phyloP scores from a whole-genome alignment of 2,888 invertebrate species.

The Harpagoxenus sublaevis region DNA sequence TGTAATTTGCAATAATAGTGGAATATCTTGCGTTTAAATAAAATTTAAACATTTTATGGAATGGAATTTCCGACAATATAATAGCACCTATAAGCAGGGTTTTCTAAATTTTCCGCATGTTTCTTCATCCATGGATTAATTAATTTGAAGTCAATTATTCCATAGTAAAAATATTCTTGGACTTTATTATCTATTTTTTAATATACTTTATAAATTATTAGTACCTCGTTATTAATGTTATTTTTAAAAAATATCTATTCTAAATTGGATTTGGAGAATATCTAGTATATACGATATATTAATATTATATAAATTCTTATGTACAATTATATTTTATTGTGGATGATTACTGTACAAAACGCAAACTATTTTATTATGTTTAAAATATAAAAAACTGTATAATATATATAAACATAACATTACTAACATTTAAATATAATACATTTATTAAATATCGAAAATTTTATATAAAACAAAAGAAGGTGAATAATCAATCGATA shows the following conservation, averaged over 20 bases:
- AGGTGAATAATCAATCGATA: slow-evolving; percentile 1
- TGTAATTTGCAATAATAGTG: slow-evolving; percentile 5
- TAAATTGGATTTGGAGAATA: background rate
- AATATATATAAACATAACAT: slow-evolving; percentile 10
- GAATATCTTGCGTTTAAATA: slow-evolving; percentile 3
- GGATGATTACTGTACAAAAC: background rate
- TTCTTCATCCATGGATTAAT: slow-evolving; percentile 1
- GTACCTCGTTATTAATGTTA: background rate
- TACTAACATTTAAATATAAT: slow-evolving; percentile 5
- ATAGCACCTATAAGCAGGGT: background rate
- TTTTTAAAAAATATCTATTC: background rate
- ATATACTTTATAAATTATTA: background rate
- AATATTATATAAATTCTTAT: background rate
- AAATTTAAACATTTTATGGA: background rate
- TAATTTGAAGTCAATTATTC: background rate
- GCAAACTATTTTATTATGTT: background rate
- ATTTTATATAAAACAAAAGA: slow-evolving; percentile 30
- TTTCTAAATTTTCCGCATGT: background rate
- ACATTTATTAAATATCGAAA: slow-evolving; percentile 12
- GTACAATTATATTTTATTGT: background rate
- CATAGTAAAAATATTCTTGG: background rate
- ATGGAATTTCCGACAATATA: background rate
- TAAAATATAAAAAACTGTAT: background rate
- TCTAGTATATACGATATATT: background rate
- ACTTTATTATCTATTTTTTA: slow-evolving; percentile 12